A percentile compares a stretch with the other conserved stretches of the same genome.
Evolutionary conservation across 1,140 invertebrate species (phyloP).

Genomic region (Magallana gigas): DNA sequence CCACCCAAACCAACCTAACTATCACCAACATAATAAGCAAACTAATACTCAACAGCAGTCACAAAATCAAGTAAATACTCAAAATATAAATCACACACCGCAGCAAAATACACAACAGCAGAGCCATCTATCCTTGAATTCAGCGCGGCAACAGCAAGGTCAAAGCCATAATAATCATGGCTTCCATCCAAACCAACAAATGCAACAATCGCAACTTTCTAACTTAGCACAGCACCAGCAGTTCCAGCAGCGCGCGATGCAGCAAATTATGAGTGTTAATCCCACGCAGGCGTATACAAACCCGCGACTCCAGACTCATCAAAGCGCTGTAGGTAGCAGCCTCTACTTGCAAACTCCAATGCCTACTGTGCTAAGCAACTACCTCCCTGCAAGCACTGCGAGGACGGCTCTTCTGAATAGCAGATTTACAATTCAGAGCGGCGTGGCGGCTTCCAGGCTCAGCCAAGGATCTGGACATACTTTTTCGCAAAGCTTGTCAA

Average conservation of each 20-base stretch:
- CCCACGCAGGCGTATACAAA: background rate
- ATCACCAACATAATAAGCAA: constrained; percentile 1
- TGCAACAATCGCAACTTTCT: background rate
- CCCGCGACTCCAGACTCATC: constrained; percentile 4
- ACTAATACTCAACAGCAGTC: background rate
- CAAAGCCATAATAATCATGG: background rate
- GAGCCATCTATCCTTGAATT: no score
- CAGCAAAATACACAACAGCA: background rate
- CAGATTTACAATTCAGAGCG: constrained; percentile 21
- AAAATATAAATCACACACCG: background rate
- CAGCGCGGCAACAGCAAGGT: background rate
- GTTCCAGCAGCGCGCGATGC: background rate
- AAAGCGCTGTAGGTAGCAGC: constrained; percentile 14
- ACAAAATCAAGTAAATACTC: background rate
- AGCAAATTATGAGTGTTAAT: constrained; percentile 5
- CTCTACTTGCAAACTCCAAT: background rate
- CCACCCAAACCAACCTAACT: constrained; percentile 14
- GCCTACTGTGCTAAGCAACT: constrained; percentile 16
- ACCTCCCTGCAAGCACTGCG: background rate
- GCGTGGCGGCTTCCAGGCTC: background rate
- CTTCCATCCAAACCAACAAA: background rate
- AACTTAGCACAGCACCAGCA: background rate
- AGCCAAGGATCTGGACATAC: background rate
- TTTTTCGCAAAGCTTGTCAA: constrained; percentile 3
- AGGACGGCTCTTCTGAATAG: background rate